These are phyloP conservation scores for Noctua pronuba DNA, from an alignment of 2,888 invertebrate species.

Conservation along the genomic window DNA sequence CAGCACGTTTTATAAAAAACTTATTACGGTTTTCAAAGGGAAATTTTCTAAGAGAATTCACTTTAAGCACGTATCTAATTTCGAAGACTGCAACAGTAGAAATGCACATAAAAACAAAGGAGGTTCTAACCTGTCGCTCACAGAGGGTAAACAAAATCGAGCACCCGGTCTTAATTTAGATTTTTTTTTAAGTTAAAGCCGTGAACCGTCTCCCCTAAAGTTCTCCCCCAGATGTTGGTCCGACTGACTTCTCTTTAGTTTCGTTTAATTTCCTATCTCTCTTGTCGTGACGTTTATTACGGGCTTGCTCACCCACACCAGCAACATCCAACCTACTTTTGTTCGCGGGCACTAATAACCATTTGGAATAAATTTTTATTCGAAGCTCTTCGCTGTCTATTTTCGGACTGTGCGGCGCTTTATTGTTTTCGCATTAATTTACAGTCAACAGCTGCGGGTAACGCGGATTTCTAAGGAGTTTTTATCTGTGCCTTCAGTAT, in stretches of 20 bases:
- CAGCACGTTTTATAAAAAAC: conserved; percentile 18
- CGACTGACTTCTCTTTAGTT: conserved; percentile 87
- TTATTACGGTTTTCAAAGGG: conserved; percentile 21
- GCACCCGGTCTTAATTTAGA: conserved; percentile 82
- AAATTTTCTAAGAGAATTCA: conserved; percentile 32
- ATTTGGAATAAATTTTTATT: conserved; percentile 86
- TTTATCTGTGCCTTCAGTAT: conserved; percentile 86
- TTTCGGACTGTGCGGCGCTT: conserved; percentile 82
- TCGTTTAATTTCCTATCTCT: conserved; percentile 89
- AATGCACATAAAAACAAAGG: conserved; percentile 72
- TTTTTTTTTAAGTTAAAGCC: conserved; percentile 74
- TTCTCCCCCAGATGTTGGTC: conserved; percentile 83
- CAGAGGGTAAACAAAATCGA: conserved; percentile 85
- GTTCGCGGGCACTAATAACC: conserved; percentile 86
- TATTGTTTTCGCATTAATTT: conserved; percentile 90
- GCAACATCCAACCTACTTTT: conserved; percentile 78
- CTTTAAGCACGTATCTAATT: conserved; percentile 60
- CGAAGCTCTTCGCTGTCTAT: conserved; percentile 81
- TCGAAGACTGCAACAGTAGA: conserved; percentile 46
- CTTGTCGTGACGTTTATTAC: conserved; percentile 88
- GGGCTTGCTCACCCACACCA: conserved; percentile 79
- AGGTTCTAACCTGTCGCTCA: conserved; percentile 83
- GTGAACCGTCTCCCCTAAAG: conserved; percentile 72
- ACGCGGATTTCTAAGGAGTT: conserved; percentile 89
- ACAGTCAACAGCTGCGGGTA: conserved; percentile 88